Conservation (phyloP, 1,140 invertebrate genomes). For the Harpegnathos saltator region DNA sequence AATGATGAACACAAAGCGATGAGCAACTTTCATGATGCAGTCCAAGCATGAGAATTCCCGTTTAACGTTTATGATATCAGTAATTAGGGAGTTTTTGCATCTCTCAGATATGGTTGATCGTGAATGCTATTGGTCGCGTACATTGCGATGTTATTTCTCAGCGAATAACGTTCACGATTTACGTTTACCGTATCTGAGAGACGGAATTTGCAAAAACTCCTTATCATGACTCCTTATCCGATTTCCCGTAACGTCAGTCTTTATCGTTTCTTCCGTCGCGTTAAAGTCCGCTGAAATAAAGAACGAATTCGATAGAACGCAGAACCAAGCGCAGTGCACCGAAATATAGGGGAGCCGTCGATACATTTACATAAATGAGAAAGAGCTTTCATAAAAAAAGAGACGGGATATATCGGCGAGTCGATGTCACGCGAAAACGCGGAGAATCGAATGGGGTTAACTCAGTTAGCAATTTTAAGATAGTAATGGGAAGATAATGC, state of each 20-base stretch:
- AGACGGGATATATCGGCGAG: background rate
- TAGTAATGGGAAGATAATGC: constrained; percentile 67
- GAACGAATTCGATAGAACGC: background rate
- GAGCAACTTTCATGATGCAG: background rate
- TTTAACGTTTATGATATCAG: background rate
- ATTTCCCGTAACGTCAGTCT: background rate
- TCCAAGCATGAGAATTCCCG: background rate
- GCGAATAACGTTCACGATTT: no score
- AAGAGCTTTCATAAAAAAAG: constrained; percentile 21
- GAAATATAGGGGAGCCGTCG: constrained; percentile 14
- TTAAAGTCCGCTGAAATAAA: no score
- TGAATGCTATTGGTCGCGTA: no score
- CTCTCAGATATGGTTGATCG: no score
- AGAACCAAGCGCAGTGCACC: background rate
- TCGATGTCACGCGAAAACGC: background rate
- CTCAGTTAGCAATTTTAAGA: constrained; percentile 67
- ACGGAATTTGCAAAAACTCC: no score
- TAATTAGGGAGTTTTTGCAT: no score
- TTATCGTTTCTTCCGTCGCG: background rate
- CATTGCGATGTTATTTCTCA: no score
- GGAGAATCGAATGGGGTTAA: constrained; percentile 58
- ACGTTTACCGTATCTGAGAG: no score
- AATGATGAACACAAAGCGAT: constrained; percentile 1
- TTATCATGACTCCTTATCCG: no score
- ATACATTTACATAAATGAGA: constrained; percentile 7